Evolutionary conservation across 92 coral and sea anemone genomes (phyloP), one percentile per base, ranked within the genome.

Genomic region (Palythoa grandiflora): DNA sequence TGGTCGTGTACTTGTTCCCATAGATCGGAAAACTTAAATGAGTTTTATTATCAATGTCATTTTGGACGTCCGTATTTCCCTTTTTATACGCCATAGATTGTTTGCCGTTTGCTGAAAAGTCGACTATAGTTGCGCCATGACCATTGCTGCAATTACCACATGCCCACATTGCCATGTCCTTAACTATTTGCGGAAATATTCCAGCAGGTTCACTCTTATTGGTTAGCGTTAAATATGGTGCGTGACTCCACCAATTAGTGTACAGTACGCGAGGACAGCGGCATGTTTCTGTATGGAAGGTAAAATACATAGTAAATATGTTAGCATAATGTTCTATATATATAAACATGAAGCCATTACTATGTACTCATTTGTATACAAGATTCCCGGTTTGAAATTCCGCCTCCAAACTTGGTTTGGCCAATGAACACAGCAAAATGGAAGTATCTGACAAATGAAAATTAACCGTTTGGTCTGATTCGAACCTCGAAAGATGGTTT

Each of bases 11-110:
- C 38, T 80, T 72, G 88, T 89, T 93, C 44, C 98, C 98, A 79
- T 93, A 92, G 65, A 95, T 89, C 11, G 98, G 98, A 74, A 93
- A 95, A 51, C 93, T 91, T 19, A 95, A 87, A 80, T 93, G 96
- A 48, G 95, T 93, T 19, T 87, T 85, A 40, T 93, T 77, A 71
- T 88, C 88, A 37, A 95, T 89, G 88, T 95, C 95, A 9, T 55
- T 65, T 9, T 91, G 75, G 1, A 95, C 93, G 10, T 91, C 89
- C 65, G 78, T 20, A 4, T 87, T 35, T 44, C 89, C 87, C 5
- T 52, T 70, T 66, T 93, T 93, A 15, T 54, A 39, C 7, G 95
- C 91, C 8, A 50, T 39, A 1, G 66, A 78, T 6, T 86, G 91
- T 28, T 90, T 90, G 15, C 93, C 95, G 71, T 93, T 93, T 20